phyloP scores from a whole-genome alignment of 2,888 invertebrate genomes.

The Scaptodrosophila latifasciaeformis region DNA sequence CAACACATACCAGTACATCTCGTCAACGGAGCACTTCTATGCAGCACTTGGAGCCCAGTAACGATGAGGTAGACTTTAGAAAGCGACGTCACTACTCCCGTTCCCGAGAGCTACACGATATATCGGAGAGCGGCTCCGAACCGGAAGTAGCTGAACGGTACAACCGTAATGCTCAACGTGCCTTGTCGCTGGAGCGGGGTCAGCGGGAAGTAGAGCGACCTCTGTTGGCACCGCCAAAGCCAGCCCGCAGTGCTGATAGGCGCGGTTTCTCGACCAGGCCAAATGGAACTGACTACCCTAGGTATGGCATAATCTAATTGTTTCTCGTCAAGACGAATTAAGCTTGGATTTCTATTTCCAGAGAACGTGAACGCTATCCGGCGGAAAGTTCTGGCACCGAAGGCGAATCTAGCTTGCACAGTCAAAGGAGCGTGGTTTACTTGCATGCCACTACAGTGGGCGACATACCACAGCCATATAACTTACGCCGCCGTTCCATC shows the following conservation, averaged over 20 bases:
- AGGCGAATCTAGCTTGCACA: constrained; percentile 86
- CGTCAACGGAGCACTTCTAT: constrained; percentile 72
- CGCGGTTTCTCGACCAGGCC: constrained; percentile 35
- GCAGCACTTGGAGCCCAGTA: constrained; percentile 72
- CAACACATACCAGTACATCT: constrained; percentile 26
- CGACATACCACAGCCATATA: constrained; percentile 86
- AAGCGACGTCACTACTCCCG: constrained; percentile 74
- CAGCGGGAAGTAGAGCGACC: constrained; percentile 51
- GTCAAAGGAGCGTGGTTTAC: constrained; percentile 88
- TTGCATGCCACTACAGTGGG: constrained; percentile 91
- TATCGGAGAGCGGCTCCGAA: constrained; percentile 75
- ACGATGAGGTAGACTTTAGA: constrained; percentile 72
- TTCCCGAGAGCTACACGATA: constrained; percentile 76
- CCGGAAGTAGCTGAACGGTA: constrained; percentile 69
- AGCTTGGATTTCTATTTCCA: constrained; percentile 19
- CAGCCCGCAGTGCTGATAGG: constrained; percentile 72
- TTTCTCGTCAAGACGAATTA: not conserved
- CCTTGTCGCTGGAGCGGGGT: constrained; percentile 56
- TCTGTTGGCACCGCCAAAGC: constrained; percentile 73
- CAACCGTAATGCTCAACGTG: constrained; percentile 54
- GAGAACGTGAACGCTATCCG: constrained; percentile 73
- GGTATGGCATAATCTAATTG: constrained; percentile 23
- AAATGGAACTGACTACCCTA: constrained; percentile 35
- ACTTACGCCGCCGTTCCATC: constrained; percentile 79
- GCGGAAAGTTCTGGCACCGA: constrained; percentile 80